Percentiles rank a stretch among this genome's conserved stretches.
These are phyloP conservation scores for Ornithoptera priamus DNA, from an alignment of 2,888 invertebrate species.

Conservation along the genomic window DNA sequence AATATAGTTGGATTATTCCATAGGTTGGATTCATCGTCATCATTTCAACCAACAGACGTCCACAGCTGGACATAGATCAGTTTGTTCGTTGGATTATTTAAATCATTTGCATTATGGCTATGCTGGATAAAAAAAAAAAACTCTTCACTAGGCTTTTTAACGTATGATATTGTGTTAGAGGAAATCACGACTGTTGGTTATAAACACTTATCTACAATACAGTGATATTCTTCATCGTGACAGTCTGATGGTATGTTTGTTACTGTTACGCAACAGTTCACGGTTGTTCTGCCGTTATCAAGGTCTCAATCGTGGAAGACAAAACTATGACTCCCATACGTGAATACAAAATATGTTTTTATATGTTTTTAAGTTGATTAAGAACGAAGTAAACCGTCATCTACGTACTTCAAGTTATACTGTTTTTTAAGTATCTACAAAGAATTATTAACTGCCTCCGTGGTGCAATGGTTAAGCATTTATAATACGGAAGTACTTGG, in stretches of 20 bases:
- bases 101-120: neutral
- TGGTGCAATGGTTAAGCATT: too few species aligned
- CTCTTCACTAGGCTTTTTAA: neutral
- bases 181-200: conserved; percentile 14
- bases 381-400: neutral
- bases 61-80: too few species aligned
- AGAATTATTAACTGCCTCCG: too few species aligned
- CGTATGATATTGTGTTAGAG: conserved; percentile 16
- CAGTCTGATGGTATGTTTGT: neutral
- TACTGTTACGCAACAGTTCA: conserved; percentile 8
- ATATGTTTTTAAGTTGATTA: neutral
- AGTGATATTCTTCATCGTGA: neutral
- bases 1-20: too few species aligned
- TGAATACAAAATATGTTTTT: conserved; percentile 1
- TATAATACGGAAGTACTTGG: too few species aligned
- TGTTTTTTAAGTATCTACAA: too few species aligned
- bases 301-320: neutral
- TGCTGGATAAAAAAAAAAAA: neutral
- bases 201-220: neutral
- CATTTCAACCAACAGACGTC: too few species aligned
- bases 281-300: neutral
- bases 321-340: neutral
- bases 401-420: neutral
- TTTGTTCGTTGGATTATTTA: neutral
- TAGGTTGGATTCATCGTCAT: too few species aligned